Evolutionary conservation across 2,888 invertebrate species (phyloP), one percentile per base, ranked within the genome.

Genomic region (Morinoia aosen): DNA sequence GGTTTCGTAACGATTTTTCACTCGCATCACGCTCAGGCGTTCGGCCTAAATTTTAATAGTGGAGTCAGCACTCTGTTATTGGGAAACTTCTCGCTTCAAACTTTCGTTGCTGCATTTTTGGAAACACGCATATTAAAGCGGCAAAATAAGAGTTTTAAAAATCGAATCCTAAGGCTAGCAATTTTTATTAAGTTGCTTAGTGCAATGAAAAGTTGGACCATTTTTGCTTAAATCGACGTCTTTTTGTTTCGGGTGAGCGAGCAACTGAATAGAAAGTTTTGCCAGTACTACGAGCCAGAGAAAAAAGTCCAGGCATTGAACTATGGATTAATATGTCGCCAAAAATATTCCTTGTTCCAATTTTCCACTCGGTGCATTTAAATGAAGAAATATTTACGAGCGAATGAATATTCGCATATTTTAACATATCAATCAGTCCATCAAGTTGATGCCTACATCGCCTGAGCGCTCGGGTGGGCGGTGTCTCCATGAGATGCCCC

Each of bases 351-450:
- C 40, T 40, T 90, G 90, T 90, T 40, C 12, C 90, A 90, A 90
- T 90, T 90, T 90, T 40, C 90, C 39, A 40, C 40, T 48, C 40
- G 12, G 40, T 90, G 90, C 88, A 39, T 88, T 88, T 88, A 39
- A 88, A 14, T 39, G 88, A 88, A 88, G 88, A 40, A 48, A 90
- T 90, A 40, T 90, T 90, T 90, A 90, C 39, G 39, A 39, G 19
- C 90, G 90, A 90, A 90, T 90, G 90, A 90, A 90, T 90, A 40
- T 90, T 48, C 93, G 93, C 93, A 57, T 57, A 57, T 57, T 39
- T 93, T 56, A 93, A 93, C 93, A 93, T 57, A 93, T 93, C 93
- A 93, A 93, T 93, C 10, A 48, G 33, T 93, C 93, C 33, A 93
- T 93, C 93, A 93, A 93, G 93, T 93, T 56, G 48, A 93, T 57